Evolutionary conservation across 1,140 invertebrate species (phyloP).

Genomic region (Gyrodactylus salaris): DNA sequence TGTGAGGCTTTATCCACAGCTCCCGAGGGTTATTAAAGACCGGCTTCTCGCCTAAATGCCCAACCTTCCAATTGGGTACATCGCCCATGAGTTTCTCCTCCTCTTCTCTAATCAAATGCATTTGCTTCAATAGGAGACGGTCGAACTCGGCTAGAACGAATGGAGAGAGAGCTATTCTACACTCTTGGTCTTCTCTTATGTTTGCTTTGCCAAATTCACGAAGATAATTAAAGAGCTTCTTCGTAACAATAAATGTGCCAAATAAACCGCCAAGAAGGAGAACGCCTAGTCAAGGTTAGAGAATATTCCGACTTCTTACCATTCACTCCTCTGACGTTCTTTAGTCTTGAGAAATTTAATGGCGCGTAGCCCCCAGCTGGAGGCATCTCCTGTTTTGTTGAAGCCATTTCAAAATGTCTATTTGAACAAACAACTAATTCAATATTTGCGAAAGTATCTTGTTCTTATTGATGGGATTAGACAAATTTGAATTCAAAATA

Average conservation of each 20-base stretch:
- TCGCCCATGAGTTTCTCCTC: slow-evolving; percentile 44
- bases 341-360: slow-evolving; percentile 23
- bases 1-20: neutral
- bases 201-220: neutral
- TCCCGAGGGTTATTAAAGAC: slow-evolving; percentile 3
- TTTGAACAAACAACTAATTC: too few species aligned
- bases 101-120: slow-evolving; percentile 36
- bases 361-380: slow-evolving; percentile 40
- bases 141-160: slow-evolving; percentile 40
- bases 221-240: neutral
- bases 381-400: slow-evolving; percentile 36
- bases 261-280: neutral
- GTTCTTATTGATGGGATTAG: too few species aligned
- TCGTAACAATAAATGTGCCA: neutral
- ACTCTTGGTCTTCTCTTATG: slow-evolving; percentile 30
- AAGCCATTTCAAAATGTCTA: neutral
- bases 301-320: neutral
- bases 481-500: too few species aligned
- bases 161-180: slow-evolving; percentile 33
- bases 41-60: neutral
- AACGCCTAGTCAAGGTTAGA: neutral
- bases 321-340: neutral
- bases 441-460: too few species aligned
- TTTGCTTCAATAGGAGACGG: slow-evolving; percentile 33
- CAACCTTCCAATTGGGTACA: slow-evolving; percentile 35